A percentile compares a stretch with the other conserved stretches of the same genome.
These are phyloP conservation scores for Nephrotoma guestfalica DNA, from an alignment of 2,888 invertebrate species.

Conservation along the genomic window DNA sequence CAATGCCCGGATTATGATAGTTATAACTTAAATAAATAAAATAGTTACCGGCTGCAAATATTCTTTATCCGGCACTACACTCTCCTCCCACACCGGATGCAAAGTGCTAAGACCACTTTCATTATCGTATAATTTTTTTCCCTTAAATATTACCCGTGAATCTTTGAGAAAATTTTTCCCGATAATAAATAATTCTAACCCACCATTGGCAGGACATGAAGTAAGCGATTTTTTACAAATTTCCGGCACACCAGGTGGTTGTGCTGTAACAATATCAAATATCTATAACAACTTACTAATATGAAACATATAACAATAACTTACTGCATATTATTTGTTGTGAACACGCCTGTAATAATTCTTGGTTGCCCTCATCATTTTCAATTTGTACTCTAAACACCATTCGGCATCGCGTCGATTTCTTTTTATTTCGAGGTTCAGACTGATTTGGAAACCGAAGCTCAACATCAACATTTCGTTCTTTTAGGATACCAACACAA, in stretches of 20 bases:
- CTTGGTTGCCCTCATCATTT: slow-evolving; percentile 58
- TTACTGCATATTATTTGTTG: slow-evolving; percentile 87
- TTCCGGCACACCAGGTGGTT: slow-evolving; percentile 84
- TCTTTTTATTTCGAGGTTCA: slow-evolving; percentile 74
- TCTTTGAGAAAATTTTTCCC: slow-evolving; percentile 90
- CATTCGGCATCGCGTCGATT: slow-evolving; percentile 88
- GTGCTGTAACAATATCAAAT: slow-evolving; percentile 40
- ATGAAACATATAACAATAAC: slow-evolving; percentile 26
- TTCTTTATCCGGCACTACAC: slow-evolving; percentile 76
- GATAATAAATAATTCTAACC: slow-evolving; percentile 70
- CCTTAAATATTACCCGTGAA: slow-evolving; percentile 66
- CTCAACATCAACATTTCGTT: slow-evolving; percentile 91
- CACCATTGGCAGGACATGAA: slow-evolving; percentile 65
- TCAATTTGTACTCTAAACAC: slow-evolving; percentile 78
- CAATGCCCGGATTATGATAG: not conserved
- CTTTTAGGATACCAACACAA: slow-evolving; percentile 93
- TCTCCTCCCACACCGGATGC: slow-evolving; percentile 58
- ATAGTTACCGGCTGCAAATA: slow-evolving; percentile 62
- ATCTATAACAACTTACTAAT: not conserved
- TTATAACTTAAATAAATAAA: not conserved
- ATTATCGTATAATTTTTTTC: slow-evolving; percentile 23
- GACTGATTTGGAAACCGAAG: slow-evolving; percentile 75
- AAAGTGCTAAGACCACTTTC: slow-evolving; percentile 18
- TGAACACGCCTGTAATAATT: slow-evolving; percentile 78
- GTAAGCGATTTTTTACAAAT: slow-evolving; percentile 79